Conservation (phyloP, 2,797 vertebrate genomes). For the Acanthurus tractus region DNA sequence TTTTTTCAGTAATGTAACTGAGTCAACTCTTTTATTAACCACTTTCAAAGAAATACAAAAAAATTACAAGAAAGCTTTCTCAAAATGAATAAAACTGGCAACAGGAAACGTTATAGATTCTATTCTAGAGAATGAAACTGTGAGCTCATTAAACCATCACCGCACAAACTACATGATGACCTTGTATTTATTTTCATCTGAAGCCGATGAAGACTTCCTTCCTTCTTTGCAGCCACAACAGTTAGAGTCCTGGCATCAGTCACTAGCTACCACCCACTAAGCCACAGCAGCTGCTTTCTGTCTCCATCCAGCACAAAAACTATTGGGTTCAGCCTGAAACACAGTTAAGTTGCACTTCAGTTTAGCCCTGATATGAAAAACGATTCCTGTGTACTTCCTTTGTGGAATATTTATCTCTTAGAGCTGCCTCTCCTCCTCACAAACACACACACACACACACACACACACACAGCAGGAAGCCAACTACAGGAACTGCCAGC, state of each 20-base stretch:
- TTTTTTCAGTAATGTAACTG: background rate
- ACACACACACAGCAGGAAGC: constrained; percentile 22
- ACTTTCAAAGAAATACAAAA: background rate
- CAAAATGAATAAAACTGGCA: background rate
- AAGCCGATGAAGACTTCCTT: constrained; percentile 71
- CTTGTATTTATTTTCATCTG: constrained; percentile 64
- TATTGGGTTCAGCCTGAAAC: background rate
- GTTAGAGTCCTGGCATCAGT: constrained; percentile 39
- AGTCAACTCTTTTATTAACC: background rate
- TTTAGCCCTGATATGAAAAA: background rate
- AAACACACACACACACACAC: constrained; percentile 10
- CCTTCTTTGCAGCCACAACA: constrained; percentile 68
- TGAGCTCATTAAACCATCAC: background rate
- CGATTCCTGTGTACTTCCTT: background rate
- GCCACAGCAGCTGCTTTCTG: constrained; percentile 21
- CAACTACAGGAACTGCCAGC: constrained; percentile 30
- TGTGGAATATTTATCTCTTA: constrained; percentile 29
- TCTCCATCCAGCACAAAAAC: background rate
- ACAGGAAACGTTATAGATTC: constrained; percentile 23
- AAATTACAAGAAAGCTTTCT: background rate
- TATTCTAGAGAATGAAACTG: background rate
- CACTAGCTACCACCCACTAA: constrained; percentile 45
- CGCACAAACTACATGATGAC: constrained; percentile 20
- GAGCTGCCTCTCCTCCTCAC: background rate
- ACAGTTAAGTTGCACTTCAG: background rate